Percentiles rank a stretch among this genome's conserved stretches.
phyloP scores from a whole-genome alignment of 2,113 vertebrate genomes.

The Cyrtonyx montezumae region DNA sequence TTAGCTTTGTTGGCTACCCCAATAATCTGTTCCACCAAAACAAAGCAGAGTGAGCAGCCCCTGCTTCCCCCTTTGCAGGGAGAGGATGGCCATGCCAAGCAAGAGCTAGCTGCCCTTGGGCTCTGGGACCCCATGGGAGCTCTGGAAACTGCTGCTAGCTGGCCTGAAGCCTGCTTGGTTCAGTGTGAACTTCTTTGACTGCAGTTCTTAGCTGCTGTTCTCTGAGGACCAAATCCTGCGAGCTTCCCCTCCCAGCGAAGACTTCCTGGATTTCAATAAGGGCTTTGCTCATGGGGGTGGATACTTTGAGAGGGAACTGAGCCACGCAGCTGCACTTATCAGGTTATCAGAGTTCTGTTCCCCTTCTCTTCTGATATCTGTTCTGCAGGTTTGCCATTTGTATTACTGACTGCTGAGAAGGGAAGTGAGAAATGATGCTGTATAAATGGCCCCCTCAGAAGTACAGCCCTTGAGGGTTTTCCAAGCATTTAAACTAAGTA shows the following conservation, averaged over 20 bases:
- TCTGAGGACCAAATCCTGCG: background rate
- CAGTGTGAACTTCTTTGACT: background rate
- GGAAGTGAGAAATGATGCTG: background rate
- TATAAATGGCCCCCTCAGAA: background rate
- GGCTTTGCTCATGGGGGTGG: background rate
- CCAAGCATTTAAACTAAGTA: background rate
- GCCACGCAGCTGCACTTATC: too few species aligned
- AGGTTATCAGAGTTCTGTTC: background rate
- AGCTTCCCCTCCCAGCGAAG: background rate
- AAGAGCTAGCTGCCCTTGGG: background rate
- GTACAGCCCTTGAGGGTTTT: background rate
- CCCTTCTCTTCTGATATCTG: background rate
- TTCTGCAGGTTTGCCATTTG: rapidly evolving
- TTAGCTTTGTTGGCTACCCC: background rate
- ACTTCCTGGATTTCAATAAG: background rate
- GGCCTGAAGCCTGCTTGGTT: background rate
- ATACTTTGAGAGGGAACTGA: background rate
- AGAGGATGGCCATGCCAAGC: rapidly evolving
- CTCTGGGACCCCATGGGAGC: rapidly evolving
- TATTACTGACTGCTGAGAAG: background rate
- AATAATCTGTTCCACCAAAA: background rate
- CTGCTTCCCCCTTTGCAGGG: background rate
- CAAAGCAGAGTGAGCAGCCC: background rate
- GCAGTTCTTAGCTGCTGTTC: background rate
- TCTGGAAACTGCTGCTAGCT: background rate